Percentiles rank a stretch among this genome's conserved stretches.
phyloP scores from a whole-genome alignment of 2,888 invertebrate genomes.

The Meghimatium bilineatum region DNA sequence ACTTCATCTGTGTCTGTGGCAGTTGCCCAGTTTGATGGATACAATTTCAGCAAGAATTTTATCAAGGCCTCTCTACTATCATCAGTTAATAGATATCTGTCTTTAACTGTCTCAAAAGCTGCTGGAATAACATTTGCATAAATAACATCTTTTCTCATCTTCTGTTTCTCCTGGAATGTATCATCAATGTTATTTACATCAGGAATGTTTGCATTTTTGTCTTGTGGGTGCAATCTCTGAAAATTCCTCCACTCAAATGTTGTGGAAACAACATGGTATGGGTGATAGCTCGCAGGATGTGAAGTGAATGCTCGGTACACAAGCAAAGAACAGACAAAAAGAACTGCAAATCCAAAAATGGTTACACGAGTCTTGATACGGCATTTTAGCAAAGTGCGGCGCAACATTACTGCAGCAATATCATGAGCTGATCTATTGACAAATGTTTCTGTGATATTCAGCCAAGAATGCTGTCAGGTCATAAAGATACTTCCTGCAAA shows the following conservation, averaged over 20 bases:
- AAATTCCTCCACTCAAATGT: conserved; percentile 40
- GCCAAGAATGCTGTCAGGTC: neutral
- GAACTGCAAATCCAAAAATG: conserved; percentile 37
- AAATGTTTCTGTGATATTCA: no score
- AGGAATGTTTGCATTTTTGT: neutral
- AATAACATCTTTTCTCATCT: neutral
- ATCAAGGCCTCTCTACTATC: conserved; percentile 39
- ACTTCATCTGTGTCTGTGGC: conserved; percentile 67
- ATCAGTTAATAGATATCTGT: conserved; percentile 30
- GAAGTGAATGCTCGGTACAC: conserved; percentile 46
- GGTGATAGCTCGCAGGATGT: neutral
- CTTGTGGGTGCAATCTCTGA: conserved; percentile 33
- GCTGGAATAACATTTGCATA: conserved; percentile 6
- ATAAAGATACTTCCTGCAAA: neutral
- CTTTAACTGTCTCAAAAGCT: conserved; percentile 5
- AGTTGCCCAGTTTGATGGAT: conserved; percentile 64
- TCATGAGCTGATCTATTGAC: neutral
- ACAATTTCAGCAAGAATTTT: conserved; percentile 44
- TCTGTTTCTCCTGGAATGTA: conserved; percentile 14
- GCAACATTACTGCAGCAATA: neutral
- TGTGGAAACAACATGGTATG: conserved; percentile 22
- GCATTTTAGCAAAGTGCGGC: conserved; percentile 11
- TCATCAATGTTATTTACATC: neutral
- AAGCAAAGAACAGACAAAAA: conserved; percentile 44
- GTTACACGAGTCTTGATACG: conserved; percentile 37